phyloP scores from a whole-genome alignment of 2,888 invertebrate genomes.

The Amphiduros pacificus region DNA sequence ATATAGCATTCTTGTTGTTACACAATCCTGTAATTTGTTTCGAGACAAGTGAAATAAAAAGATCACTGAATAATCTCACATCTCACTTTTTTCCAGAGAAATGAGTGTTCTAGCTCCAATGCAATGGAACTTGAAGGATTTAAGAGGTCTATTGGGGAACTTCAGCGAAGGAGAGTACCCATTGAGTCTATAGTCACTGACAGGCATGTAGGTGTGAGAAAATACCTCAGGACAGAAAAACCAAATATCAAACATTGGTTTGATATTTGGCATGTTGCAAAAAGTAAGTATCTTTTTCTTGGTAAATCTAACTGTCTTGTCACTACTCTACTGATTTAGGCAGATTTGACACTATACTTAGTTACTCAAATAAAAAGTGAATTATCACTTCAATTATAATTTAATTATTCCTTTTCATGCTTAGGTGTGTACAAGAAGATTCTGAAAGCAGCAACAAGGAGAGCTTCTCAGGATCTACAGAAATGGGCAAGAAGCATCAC shows the following conservation, averaged over 20 bases:
- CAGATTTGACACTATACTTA: no score
- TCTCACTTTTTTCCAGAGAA: background rate
- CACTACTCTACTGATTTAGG: no score
- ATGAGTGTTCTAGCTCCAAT: background rate
- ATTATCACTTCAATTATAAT: no score
- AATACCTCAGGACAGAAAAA: background rate
- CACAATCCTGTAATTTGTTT: no score
- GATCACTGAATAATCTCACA: no score
- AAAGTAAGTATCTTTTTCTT: no score
- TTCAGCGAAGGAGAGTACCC: background rate
- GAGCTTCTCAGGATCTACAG: background rate
- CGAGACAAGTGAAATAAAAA: no score
- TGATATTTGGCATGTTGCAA: background rate
- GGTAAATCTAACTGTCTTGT: background rate
- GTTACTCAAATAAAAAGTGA: no score
- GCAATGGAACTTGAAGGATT: background rate
- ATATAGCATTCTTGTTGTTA: no score
- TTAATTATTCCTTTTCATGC: background rate
- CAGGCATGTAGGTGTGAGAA: background rate
- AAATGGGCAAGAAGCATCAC: background rate
- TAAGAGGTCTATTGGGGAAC: background rate
- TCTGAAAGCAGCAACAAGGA: background rate
- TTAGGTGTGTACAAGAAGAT: background rate
- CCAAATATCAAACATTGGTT: background rate
- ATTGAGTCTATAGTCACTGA: background rate